Base-by-base conservation (phyloP, 2,797 vertebrate genomes). In the Anabacerthia variegaticeps region DNA sequence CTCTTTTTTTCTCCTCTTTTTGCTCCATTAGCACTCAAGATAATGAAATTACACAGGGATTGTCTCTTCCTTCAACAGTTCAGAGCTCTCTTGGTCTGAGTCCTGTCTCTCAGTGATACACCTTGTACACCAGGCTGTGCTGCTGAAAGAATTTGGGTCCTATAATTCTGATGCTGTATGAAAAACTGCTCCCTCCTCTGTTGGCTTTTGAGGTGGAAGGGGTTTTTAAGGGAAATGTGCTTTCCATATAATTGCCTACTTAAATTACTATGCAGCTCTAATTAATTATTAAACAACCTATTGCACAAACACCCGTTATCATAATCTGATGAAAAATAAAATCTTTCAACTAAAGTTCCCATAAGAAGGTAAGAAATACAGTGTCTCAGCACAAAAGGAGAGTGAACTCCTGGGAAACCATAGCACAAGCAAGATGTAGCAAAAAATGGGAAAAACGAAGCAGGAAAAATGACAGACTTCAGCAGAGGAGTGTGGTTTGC, bases 151-250 rank as follows among this genome's bases (percentile, higher is more conserved):
- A 87, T 34, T 24, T 3, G 6, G 17, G 30, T 59, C 21, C n/a
- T 27, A 5, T 51, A 54, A 17, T 0, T 0, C 5, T 30, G 37
- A 32, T 72, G 46, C 28, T 66, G 17, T 7, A 1, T 41, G 28
- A 39, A 27, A 41, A 69, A 66, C 43, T 26, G 12, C 36, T 72
- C 30, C 7, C 34, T 74, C 19, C 48, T 59, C n/a, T 66, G 21
- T 32, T 85, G 62, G 5, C 49, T 72, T 68, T 41, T 52, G 21
- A 48, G 34, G 17, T 72, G 46, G 67, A 80, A 92, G 8, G 13
- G 16, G 7, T 62, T 80, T 78, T 27, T 62, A 65, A 69, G 52
- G 30, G 43, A 75, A 88, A 67, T 32, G 28, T 46, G 30, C 11
- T 54, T 77, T 43, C 20, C 5, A 13, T 73, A 5, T 21, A 41